Evolutionary conservation across 1,140 invertebrate genomes (phyloP).

Genomic region (Spodoptera litura): DNA sequence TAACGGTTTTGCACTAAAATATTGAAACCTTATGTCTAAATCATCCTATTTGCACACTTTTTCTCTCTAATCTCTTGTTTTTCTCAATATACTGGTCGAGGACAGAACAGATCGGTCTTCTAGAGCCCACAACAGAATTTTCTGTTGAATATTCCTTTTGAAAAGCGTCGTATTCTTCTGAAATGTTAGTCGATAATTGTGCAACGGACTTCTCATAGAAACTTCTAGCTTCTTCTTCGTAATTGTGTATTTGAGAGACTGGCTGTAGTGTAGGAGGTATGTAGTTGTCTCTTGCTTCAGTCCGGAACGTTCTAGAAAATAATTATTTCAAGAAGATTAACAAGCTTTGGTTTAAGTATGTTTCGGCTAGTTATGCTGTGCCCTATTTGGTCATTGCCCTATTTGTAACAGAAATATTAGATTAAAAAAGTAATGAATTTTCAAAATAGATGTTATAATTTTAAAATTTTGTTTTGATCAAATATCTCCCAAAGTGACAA

Average conservation of each 20-base stretch:
- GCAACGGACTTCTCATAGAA: slow-evolving; percentile 61
- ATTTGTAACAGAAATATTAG: too few species aligned
- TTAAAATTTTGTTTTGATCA: too few species aligned
- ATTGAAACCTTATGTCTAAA: neutral
- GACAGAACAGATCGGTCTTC: slow-evolving; percentile 66
- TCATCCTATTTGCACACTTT: slow-evolving; percentile 37
- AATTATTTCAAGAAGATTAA: neutral
- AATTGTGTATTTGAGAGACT: slow-evolving; percentile 60
- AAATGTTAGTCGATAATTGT: slow-evolving; percentile 60
- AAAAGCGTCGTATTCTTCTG: slow-evolving; percentile 56
- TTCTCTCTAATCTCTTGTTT: slow-evolving; percentile 64
- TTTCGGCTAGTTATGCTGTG: too few species aligned
- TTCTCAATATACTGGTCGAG: slow-evolving; percentile 67
- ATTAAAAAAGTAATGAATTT: too few species aligned
- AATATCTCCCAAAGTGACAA: too few species aligned
- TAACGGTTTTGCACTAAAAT: too few species aligned
- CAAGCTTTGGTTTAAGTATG: too few species aligned
- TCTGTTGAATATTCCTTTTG: slow-evolving; percentile 65
- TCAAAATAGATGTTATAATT: too few species aligned
- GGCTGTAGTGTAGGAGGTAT: slow-evolving; percentile 50
- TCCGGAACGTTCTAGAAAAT: slow-evolving; percentile 72
- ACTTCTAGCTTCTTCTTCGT: slow-evolving; percentile 65
- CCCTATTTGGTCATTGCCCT: too few species aligned
- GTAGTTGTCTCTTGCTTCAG: slow-evolving; percentile 75
- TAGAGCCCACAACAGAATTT: slow-evolving; percentile 61